These are phyloP conservation scores for Nephotettix cincticeps DNA, from an alignment of 1,140 invertebrate species.

Conservation along the genomic window DNA sequence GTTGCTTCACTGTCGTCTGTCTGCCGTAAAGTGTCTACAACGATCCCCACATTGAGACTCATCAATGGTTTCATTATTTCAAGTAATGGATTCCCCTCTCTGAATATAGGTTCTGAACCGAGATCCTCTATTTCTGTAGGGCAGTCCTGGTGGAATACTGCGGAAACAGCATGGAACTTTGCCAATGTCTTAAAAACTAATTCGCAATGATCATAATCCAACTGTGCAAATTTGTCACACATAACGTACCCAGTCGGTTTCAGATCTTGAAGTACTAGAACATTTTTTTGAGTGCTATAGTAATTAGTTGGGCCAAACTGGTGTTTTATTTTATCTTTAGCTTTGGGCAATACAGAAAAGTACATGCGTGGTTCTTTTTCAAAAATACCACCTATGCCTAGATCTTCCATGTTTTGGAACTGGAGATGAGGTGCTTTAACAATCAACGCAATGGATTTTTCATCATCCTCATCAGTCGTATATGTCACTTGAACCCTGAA, in stretches of 20 bases:
- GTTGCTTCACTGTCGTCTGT: background rate
- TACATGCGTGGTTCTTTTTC: background rate
- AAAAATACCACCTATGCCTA: background rate
- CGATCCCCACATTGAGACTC: background rate
- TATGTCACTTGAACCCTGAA: background rate
- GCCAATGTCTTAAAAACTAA: background rate
- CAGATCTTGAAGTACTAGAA: background rate
- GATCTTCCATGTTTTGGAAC: background rate
- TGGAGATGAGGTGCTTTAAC: background rate
- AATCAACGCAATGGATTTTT: background rate
- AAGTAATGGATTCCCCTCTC: background rate
- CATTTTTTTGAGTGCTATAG: background rate
- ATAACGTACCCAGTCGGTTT: background rate
- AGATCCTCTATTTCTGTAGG: background rate
- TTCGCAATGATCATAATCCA: constrained; percentile 6
- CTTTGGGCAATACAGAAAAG: background rate
- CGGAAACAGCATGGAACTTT: background rate
- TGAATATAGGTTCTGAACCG: background rate
- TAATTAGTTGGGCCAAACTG: background rate
- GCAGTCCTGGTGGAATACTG: background rate
- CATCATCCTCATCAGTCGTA: background rate
- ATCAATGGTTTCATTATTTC: background rate
- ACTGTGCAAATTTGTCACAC: background rate
- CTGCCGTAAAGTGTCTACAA: background rate
- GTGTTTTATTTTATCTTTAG: background rate